Evolutionary conservation across 1,140 invertebrate genomes (phyloP).

Genomic region (Monomorium pharaonis): DNA sequence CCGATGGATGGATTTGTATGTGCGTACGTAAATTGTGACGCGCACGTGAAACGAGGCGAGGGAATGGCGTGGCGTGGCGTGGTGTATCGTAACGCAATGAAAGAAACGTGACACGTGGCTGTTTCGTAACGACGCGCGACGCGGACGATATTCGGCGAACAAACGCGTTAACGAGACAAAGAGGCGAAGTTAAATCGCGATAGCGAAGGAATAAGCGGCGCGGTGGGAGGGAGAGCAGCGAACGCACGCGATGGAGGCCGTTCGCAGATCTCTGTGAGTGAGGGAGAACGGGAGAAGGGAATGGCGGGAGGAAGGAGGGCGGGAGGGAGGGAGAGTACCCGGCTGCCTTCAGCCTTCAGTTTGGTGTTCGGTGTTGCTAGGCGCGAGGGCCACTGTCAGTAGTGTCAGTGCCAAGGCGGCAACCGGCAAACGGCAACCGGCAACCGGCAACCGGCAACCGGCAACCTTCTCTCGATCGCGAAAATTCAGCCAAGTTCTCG

Average conservation of each 20-base stretch:
- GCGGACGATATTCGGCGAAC: slow-evolving; percentile 16
- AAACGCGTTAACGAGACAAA: background rate
- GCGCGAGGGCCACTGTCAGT: slow-evolving; percentile 80
- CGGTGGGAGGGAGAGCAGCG: slow-evolving; percentile 21
- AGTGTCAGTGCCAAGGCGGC: slow-evolving; percentile 80
- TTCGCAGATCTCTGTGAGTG: slow-evolving; percentile 40
- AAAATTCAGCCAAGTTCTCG: background rate
- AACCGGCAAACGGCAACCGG: slow-evolving; percentile 62
- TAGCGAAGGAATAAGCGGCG: no score
- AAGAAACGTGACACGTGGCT: background rate
- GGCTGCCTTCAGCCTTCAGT: slow-evolving; percentile 74
- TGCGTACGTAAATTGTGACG: background rate
- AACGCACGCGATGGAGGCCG: slow-evolving; percentile 44
- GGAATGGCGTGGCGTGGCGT: no score
- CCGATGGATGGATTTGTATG: slow-evolving; percentile 2
- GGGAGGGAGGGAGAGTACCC: slow-evolving; percentile 57
- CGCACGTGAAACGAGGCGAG: no score
- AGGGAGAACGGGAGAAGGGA: slow-evolving; percentile 16
- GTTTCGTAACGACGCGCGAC: background rate
- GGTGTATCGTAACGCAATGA: background rate
- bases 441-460: no score
- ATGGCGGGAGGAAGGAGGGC: slow-evolving; percentile 45
- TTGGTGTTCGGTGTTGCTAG: slow-evolving; percentile 78
- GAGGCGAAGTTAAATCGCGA: slow-evolving; percentile 24
- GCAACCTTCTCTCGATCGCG: slow-evolving; percentile 66